Evolutionary conservation across 2,888 invertebrate genomes (phyloP), one percentile per base, ranked within the genome.

Genomic region (Arge pagana): DNA sequence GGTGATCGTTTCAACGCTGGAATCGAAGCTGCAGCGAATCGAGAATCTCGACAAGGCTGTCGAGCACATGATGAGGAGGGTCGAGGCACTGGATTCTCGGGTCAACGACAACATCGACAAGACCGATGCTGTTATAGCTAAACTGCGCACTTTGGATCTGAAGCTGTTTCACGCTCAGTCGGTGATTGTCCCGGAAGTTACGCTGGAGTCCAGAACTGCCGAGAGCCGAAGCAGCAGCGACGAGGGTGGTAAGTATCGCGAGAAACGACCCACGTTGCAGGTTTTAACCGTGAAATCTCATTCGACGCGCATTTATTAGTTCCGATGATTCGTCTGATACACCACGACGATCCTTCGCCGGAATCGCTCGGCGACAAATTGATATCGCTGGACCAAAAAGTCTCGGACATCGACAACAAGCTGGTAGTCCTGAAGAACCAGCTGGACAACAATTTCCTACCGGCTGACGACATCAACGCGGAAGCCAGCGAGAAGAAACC

Each of bases 401-500:
- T 92, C 1, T 88, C 87, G 50, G 86, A 90, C 63, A 92, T 93
- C 64, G 92, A 92, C 72, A 80, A 84, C 7, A 92, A 90, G 75
- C 76, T 93, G 58, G 87, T 86, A 54, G 85, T 85, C 30, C 78
- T 93, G 48, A 92, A 91, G 72, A 89, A 86, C 69, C 91, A 92
- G 76, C 83, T 92, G 62, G 92, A 93, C 68, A 89, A 83, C 67
- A 91, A 91, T 71, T 88, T 89, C 67, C 78, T 91, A 53, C 87
- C 89, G 50, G 78, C 68, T 36, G 92, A 92, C 67, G 92, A 92
- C 66, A 88, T 91, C 55, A 91, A 90, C 67, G 91, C 88, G 1
- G 91, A 91, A 74, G 91, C 91, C 0, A 91, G 91, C 66, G 92
- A 92, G 76, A 91, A 90, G 77, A 90, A 90, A 68, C 89, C 91